Conservation (phyloP, 2,113 vertebrate genomes). For the Solea senegalensis region DNA sequence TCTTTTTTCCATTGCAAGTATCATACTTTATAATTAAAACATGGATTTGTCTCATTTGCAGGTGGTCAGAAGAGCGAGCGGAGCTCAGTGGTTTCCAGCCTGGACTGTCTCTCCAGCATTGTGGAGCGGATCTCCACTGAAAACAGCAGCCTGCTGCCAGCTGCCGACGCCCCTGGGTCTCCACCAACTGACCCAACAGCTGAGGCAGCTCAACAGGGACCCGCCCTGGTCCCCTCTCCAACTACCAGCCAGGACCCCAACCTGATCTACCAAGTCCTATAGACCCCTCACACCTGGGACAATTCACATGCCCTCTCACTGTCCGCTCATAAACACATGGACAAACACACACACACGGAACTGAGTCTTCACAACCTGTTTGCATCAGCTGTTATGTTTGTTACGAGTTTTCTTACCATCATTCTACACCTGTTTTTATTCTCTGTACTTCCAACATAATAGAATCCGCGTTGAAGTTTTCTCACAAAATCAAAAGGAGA, state of each 20-base stretch:
- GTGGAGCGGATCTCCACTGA: conserved; percentile 97
- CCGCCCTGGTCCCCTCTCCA: conserved; percentile 69
- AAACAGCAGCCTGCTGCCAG: conserved; percentile 79
- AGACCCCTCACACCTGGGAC: conserved; percentile 54
- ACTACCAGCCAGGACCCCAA: conserved; percentile 81
- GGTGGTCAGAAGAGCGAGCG: conserved; percentile 83
- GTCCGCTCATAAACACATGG: neutral
- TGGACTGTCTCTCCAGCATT: conserved; percentile 97
- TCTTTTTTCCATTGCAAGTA: no score
- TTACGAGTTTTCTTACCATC: neutral
- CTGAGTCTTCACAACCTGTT: conserved; percentile 19
- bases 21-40: neutral
- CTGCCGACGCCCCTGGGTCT: conserved; percentile 76
- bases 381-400: neutral
- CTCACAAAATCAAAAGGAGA: neutral
- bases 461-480: conserved; percentile 1
- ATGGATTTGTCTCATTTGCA: conserved; percentile 9
- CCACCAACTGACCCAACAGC: conserved; percentile 61
- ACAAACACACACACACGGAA: conserved; percentile 4
- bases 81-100: conserved; percentile 90
- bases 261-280: conserved; percentile 93
- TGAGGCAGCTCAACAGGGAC: conserved; percentile 74
- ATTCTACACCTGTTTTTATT: conserved; percentile 5
- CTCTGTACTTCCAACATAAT: neutral
- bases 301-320: neutral